phyloP scores from a whole-genome alignment of 2,888 invertebrate genomes.

The Xestoiulus laeticollis region DNA sequence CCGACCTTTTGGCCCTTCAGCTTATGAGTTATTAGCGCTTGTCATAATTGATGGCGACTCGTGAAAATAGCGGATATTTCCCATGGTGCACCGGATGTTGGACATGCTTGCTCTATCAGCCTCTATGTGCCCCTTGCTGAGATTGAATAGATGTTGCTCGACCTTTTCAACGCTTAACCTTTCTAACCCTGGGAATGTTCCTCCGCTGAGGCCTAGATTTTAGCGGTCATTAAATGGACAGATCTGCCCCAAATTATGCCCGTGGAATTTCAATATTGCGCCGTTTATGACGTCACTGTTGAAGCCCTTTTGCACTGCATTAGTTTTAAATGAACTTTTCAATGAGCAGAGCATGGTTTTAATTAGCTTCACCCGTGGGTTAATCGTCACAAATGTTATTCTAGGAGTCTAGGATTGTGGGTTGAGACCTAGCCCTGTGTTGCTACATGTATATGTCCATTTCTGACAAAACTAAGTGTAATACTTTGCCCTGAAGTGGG shows the following conservation, averaged over 20 bases:
- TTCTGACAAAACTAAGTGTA: too few relatives aligned
- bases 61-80: neutral
- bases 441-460: too few relatives aligned
- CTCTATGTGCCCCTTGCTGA: neutral
- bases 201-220: neutral
- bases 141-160: conserved; percentile 5
- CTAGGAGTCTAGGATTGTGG: neutral
- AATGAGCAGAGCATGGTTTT: neutral
- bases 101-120: neutral
- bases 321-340: too few relatives aligned
- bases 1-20: neutral
- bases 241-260: neutral
- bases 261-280: neutral
- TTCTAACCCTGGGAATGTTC: neutral
- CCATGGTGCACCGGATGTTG: neutral
- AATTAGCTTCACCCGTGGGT: neutral
- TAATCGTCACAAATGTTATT: neutral
- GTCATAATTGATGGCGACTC: neutral
- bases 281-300: neutral
- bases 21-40: neutral
- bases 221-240: conserved; percentile 9
- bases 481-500: too few relatives aligned
- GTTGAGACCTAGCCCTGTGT: too few relatives aligned
- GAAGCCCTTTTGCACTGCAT: neutral
- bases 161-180: neutral